A percentile compares a stretch with the other conserved stretches of the same genome.
phyloP scores from a whole-genome alignment of 2,113 vertebrate genomes.

The Gobio gobio region DNA sequence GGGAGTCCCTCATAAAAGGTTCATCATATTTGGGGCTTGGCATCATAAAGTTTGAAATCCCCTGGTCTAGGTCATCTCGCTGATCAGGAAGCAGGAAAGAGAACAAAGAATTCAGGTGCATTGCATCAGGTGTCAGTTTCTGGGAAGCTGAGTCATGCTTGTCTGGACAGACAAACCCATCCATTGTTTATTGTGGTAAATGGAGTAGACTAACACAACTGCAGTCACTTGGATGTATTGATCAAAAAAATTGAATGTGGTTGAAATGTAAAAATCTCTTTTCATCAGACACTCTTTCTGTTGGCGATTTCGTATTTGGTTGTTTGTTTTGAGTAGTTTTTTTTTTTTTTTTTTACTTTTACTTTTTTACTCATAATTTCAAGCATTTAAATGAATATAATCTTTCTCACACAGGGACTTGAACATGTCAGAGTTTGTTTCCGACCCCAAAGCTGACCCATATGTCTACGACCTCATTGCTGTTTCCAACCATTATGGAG shows the following conservation, averaged over 20 bases:
- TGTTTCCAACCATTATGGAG: slow-evolving; percentile 96
- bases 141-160: not conserved
- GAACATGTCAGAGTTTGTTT: slow-evolving; percentile 96
- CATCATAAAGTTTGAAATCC: too few species aligned
- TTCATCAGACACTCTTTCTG: not conserved
- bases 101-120: not conserved
- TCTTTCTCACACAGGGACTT: slow-evolving; percentile 79
- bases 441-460: slow-evolving; percentile 85
- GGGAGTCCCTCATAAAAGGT: too few species aligned
- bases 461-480: slow-evolving; percentile 93
- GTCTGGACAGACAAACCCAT: not conserved
- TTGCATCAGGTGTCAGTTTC: slow-evolving; percentile 3
- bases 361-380: too few species aligned
- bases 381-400: not conserved
- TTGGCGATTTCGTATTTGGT: not conserved
- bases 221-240: not conserved
- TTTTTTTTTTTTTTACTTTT: too few species aligned
- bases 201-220: not conserved
- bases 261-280: not conserved
- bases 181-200: slow-evolving; percentile 13
- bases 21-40: too few species aligned
- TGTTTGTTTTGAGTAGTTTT: not conserved
- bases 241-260: not conserved
- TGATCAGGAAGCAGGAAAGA: not conserved
- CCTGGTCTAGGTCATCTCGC: not conserved